Percentiles rank a stretch among this genome's conserved stretches.
Evolutionary conservation across 2,113 vertebrate genomes (phyloP).

Genomic region (Onychostoma macrolepis): DNA sequence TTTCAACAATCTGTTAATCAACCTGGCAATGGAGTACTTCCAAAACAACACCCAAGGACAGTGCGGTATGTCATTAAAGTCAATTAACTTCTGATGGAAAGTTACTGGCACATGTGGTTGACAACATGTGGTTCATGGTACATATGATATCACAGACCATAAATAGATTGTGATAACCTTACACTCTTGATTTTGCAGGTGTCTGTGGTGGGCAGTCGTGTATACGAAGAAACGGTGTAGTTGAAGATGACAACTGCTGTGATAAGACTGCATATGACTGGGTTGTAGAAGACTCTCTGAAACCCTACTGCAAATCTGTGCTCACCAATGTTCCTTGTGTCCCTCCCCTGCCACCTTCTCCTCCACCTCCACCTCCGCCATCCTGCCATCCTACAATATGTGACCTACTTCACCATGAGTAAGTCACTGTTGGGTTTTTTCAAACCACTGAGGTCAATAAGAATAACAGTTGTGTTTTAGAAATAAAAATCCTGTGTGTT

Average conservation of each 20-base stretch:
- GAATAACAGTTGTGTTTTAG: neutral
- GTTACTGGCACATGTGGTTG: neutral
- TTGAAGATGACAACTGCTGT: constrained; percentile 70
- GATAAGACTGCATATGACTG: constrained; percentile 71
- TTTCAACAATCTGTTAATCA: constrained; percentile 59
- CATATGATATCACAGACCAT: neutral
- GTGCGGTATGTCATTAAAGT: constrained; percentile 70
- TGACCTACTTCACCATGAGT: constrained; percentile 63
- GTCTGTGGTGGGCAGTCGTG: constrained; percentile 71
- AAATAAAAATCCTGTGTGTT: neutral
- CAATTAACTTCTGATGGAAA: neutral
- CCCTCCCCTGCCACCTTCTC: fast-evolving
- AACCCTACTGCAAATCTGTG: constrained; percentile 62
- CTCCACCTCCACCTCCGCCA: neutral
- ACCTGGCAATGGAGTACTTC: constrained; percentile 71
- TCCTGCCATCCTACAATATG: constrained; percentile 53
- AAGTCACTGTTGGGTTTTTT: constrained; percentile 35
- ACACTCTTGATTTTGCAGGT: constrained; percentile 57
- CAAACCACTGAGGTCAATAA: neutral
- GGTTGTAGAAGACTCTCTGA: constrained; percentile 62
- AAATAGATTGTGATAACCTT: neutral
- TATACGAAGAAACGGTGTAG: constrained; percentile 63
- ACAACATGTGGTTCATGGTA: neutral
- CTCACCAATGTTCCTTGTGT: constrained; percentile 56
- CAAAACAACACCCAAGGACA: constrained; percentile 74